Base-by-base conservation (phyloP, 2,888 invertebrate species). In the Agriopis leucophaearia region DNA sequence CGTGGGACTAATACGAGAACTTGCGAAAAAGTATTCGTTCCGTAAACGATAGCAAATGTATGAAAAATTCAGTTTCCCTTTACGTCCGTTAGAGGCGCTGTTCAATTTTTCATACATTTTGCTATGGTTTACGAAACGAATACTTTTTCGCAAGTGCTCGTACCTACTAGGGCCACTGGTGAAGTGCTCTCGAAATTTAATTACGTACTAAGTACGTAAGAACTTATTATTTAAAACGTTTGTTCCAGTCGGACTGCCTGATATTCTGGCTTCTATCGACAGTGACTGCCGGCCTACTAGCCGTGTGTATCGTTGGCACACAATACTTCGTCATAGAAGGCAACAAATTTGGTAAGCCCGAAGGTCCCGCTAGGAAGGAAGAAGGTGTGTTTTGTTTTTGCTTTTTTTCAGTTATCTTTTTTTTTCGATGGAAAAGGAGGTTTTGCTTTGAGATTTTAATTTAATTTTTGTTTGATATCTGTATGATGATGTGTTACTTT, bases 291-390 rank as follows among this genome's bases (percentile, higher is more conserved):
- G 96, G 96, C 1, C 87, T 96, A 63, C 88, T 95, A 35, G 94
- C 95, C 0, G 95, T 96, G 63, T 96, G 96, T 87, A 89, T 95
- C 76, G 89, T 95, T 74, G 96, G 96, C 69, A 95, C 96, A 86
- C 95, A 95, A 76, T 96, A 96, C 86, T 96, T 96, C 86, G 94
- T 96, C 62, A 92, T 94, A 70, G 96, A 96, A 84, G 96, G 96
- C 63, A 94, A 90, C 80, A 95, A 95, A 89, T 90, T 95, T 76
- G 96, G 96, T 81, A 94, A 96, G 85, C 85, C 85, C 77, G 87
- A 88, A 70, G 76, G 79, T 64, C 82, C 82, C 72, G 76, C 82
- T 86, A 90, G 90, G 78, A 93, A 92, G 82, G 90, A 88, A 66
- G 91, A 91, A 92, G 93, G 93, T 93, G 89, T 87, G 93, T 92